Percentiles rank a stretch among this genome's conserved stretches.
These are phyloP conservation scores for Netta rufina DNA, from an alignment of 2,797 vertebrate genomes.

Conservation along the genomic window DNA sequence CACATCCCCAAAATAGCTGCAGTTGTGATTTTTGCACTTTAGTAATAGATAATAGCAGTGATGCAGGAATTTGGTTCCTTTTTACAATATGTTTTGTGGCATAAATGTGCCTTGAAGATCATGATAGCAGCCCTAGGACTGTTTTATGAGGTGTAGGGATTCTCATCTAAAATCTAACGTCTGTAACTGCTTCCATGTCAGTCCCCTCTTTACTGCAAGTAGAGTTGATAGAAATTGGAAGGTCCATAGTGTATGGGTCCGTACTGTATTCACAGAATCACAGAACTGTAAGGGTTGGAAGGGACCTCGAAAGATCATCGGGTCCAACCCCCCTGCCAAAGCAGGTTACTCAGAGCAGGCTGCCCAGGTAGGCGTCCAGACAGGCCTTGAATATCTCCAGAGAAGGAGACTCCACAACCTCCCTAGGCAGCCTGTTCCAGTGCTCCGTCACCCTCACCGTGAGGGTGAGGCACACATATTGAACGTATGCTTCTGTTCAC, in stretches of 20 bases:
- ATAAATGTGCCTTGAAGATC: not conserved
- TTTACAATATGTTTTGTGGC: not conserved
- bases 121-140: not conserved
- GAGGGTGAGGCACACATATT: not conserved
- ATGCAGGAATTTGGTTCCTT: not conserved
- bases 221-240: not conserved
- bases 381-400: too few species aligned
- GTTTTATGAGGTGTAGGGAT: not conserved
- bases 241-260: not conserved
- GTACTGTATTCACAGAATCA: not conserved
- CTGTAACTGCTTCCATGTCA: not conserved
- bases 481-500: not conserved
- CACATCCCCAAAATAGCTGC: not conserved
- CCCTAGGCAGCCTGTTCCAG: too few species aligned
- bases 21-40: not conserved
- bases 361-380: too few species aligned
- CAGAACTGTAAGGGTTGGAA: too few species aligned
- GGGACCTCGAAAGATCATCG: too few species aligned
- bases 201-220: not conserved
- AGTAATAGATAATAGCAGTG: not conserved
- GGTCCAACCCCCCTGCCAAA: too few species aligned
- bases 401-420: too few species aligned
- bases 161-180: not conserved
- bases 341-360: too few species aligned
- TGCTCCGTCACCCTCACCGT: too few species aligned